Evolutionary conservation across 2,888 invertebrate genomes (phyloP).

Genomic region (Scotopteryx bipunctaria): DNA sequence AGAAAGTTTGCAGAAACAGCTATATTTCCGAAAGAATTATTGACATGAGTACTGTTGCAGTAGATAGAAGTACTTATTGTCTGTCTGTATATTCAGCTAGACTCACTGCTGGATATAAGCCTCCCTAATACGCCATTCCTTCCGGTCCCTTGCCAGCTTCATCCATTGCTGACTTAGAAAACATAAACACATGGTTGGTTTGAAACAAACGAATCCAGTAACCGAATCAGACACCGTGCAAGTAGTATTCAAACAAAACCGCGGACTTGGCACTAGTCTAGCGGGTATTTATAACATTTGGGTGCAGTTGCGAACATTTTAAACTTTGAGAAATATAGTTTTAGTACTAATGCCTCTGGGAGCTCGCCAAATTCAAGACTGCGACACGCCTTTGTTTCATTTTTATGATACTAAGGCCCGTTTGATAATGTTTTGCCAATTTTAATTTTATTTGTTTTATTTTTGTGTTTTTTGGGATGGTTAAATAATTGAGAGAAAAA

Average conservation of each 20-base stretch:
- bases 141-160: too few species aligned
- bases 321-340: slow-evolving; percentile 65
- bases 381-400: slow-evolving; percentile 44
- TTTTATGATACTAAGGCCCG: slow-evolving; percentile 29
- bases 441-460: neutral
- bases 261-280: slow-evolving; percentile 37
- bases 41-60: too few species aligned
- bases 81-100: too few species aligned
- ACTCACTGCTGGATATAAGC: too few species aligned
- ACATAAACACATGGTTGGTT: neutral
- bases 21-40: too few species aligned
- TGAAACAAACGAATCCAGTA: slow-evolving; percentile 5
- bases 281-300: slow-evolving; percentile 49
- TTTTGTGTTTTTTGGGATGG: too few species aligned
- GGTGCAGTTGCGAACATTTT: slow-evolving; percentile 52
- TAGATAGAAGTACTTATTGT: too few species aligned
- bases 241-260: slow-evolving; percentile 24
- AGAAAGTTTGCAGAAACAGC: too few species aligned
- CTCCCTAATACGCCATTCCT: too few species aligned
- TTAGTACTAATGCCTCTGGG: slow-evolving; percentile 66
- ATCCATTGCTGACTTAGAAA: too few species aligned
- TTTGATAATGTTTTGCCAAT: slow-evolving; percentile 12
- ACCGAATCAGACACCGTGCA: slow-evolving; percentile 26
- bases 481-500: too few species aligned
- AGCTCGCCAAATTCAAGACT: slow-evolving; percentile 55